Evolutionary conservation across 2,888 invertebrate genomes (phyloP), one percentile per base, ranked within the genome.

Genomic region (Hipparchia sbordonii): DNA sequence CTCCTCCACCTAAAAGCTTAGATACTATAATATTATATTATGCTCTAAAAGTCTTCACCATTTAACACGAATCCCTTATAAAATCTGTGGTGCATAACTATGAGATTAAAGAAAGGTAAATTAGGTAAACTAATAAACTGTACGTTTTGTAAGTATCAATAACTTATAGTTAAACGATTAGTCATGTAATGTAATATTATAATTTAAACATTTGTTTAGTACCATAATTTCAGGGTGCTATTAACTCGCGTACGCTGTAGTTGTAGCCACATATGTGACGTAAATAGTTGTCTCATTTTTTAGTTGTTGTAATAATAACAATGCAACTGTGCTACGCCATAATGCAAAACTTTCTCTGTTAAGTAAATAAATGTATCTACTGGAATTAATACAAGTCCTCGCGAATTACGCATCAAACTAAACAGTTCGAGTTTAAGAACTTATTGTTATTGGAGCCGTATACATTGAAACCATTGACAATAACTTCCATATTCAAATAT

Each of bases 31-130:
- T 48, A 63, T 48, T 59, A 8, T 39, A 33, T 9, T 71, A 75
- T 79, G 77, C 77, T 72, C 70, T 80, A 74, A 74, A 79, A 78
- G 60, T 80, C 72, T 79, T 79, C 79, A 79, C 79, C 79, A 77
- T 74, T 78, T 76, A 77, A 66, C 67, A 66, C 46, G 82, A 79
- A 82, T 83, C 84, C 84, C 82, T 81, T 81, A 78, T 84, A 82
- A 79, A 82, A 82, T 81, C 82, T 87, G 87, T 90, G 90, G 88
- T 91, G 88, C 90, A 87, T 87, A 84, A 84, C 82, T 87, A 82
- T 80, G 81, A 84, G 79, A 83, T 86, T 82, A 83, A 84, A 81
- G 82, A 83, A 87, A 65, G 33, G 1, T 65, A 85, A 87, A 82
- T 87, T 88, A 83, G 80, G 76, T 82, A 79, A 79, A 67, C 68